These are phyloP conservation scores for Dasypogon diadema DNA, from an alignment of 2,888 invertebrate species.

Conservation along the genomic window DNA sequence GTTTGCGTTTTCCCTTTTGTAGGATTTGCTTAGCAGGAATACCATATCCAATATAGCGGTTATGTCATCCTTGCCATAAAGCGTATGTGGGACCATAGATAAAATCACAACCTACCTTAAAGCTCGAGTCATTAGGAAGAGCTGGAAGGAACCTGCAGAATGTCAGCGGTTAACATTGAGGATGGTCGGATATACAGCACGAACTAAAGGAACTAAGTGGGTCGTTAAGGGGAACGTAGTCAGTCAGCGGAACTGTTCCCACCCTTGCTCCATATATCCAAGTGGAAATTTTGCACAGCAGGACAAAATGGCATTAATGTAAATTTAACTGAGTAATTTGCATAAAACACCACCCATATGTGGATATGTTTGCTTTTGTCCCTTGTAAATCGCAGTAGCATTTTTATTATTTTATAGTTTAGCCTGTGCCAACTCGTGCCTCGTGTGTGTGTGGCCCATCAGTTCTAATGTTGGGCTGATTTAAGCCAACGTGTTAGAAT, in stretches of 20 bases:
- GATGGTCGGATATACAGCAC: conserved; percentile 13
- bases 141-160: conserved; percentile 7
- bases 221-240: conserved; percentile 23
- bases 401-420: conserved; percentile 15
- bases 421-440: conserved; percentile 28
- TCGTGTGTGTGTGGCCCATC: conserved; percentile 11
- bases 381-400: not conserved
- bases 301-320: conserved; percentile 38
- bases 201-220: conserved; percentile 7
- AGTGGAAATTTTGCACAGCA: conserved; percentile 41
- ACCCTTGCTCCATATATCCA: not conserved
- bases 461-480: conserved; percentile 1
- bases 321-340: conserved; percentile 42
- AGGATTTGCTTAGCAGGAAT: not conserved
- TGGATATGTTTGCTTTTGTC: conserved; percentile 30
- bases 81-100: conserved; percentile 20
- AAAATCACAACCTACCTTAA: conserved; percentile 44
- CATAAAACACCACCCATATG: conserved; percentile 35
- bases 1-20: conserved; percentile 8
- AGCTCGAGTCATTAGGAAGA: conserved; percentile 30
- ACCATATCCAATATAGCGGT: not conserved
- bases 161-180: conserved; percentile 9
- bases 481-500: conserved; percentile 12
- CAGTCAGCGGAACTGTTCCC: conserved; percentile 16
- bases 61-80: conserved; percentile 30